phyloP scores from a whole-genome alignment of 2,888 invertebrate genomes.

The Tryphoninae sp. region DNA sequence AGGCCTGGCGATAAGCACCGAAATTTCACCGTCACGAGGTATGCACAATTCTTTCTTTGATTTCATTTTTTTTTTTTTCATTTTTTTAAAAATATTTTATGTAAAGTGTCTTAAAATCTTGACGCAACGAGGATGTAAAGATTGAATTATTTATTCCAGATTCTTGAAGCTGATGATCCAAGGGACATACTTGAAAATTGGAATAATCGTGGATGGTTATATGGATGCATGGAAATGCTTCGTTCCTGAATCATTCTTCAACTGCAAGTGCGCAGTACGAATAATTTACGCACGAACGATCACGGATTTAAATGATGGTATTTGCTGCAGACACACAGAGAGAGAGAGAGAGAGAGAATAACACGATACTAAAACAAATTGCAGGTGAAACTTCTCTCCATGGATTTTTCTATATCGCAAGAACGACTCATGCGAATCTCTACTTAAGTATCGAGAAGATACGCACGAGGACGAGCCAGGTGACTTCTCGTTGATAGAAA shows the following conservation, averaged over 20 bases:
- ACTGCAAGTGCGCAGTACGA: neutral
- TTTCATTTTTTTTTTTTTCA: neutral
- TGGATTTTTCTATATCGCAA: constrained; percentile 55
- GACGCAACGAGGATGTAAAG: neutral
- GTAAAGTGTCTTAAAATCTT: too few species aligned
- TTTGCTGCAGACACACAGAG: neutral
- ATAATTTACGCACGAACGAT: constrained; percentile 44
- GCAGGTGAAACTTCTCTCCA: constrained; percentile 67
- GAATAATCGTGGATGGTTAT: neutral
- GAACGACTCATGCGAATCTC: constrained; percentile 66
- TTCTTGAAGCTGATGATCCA: too few species aligned
- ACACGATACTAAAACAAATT: constrained; percentile 67
- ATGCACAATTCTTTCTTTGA: constrained; percentile 15
- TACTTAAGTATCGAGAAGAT: constrained; percentile 1
- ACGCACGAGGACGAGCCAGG: neutral
- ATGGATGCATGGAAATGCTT: neutral
- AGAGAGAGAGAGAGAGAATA: neutral
- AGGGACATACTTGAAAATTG: neutral
- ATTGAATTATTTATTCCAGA: too few species aligned
- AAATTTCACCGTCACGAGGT: neutral
- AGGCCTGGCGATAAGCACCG: neutral
- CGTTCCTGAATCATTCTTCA: neutral
- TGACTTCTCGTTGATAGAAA: neutral
- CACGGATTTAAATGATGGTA: constrained; percentile 40
- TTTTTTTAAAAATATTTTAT: too few species aligned